phyloP scores from a whole-genome alignment of 2,797 vertebrate species.

The Margarornis squamiger region DNA sequence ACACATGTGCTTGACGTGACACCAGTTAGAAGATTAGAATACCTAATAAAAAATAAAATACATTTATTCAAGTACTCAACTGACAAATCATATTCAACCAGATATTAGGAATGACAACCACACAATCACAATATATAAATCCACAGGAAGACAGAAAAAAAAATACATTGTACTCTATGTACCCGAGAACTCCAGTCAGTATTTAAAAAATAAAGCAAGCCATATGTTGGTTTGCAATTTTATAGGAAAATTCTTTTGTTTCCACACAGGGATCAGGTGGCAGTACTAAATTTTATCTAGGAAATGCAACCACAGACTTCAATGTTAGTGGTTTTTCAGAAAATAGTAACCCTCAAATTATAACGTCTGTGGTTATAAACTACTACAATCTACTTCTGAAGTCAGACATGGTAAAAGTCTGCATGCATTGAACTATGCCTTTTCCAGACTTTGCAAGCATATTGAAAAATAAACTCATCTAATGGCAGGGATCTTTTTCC shows the following conservation, averaged over 20 bases:
- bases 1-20: not conserved
- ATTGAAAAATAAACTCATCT: constrained; percentile 51
- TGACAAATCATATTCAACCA: not conserved
- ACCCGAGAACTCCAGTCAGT: not conserved
- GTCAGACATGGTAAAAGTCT: constrained; percentile 43
- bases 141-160: not conserved
- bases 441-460: constrained; percentile 20
- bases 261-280: constrained; percentile 65
- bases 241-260: constrained; percentile 56
- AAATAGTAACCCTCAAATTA: constrained; percentile 70
- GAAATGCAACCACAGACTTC: constrained; percentile 65
- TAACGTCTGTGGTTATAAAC: constrained; percentile 61
- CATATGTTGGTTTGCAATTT: not conserved
- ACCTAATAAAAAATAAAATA: not conserved
- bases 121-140: not conserved
- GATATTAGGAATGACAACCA: not conserved
- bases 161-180: not conserved
- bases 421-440: not conserved
- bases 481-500: not conserved
- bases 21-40: not conserved
- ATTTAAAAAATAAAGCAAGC: not conserved
- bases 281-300: constrained; percentile 63
- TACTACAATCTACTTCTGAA: constrained; percentile 40
- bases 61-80: not conserved
- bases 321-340: constrained; percentile 52